Evolutionary conservation across 2,888 invertebrate species (phyloP).

Genomic region (Oscheius sp.): DNA sequence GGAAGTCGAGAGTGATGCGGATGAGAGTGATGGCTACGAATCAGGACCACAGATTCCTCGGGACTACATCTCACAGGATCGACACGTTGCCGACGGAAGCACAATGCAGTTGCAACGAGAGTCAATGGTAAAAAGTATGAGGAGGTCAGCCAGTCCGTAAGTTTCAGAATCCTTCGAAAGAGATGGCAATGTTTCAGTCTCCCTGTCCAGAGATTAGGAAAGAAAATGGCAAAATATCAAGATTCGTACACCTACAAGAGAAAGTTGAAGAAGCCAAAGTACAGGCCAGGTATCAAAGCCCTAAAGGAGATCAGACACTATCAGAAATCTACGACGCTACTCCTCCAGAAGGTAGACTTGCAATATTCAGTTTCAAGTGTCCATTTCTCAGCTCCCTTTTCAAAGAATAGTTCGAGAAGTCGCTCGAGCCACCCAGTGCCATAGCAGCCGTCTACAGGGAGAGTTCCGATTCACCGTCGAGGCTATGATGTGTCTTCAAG

Average conservation of each 20-base stretch:
- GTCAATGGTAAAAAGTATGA: neutral
- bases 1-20: slow-evolving; percentile 2
- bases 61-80: neutral
- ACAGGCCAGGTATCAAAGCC: slow-evolving; percentile 45
- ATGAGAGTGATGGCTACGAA: slow-evolving; percentile 14
- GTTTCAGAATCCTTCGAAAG: no score
- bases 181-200: no score
- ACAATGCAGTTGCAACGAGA: neutral
- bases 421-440: slow-evolving; percentile 15
- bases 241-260: neutral
- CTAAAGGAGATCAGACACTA: slow-evolving; percentile 48
- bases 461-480: slow-evolving; percentile 40
- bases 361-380: neutral
- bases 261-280: slow-evolving; percentile 15
- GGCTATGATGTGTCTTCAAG: slow-evolving; percentile 45
- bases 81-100: neutral
- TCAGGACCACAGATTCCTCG: slow-evolving; percentile 14
- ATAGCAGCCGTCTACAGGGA: neutral
- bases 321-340: slow-evolving; percentile 47
- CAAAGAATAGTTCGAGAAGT: slow-evolving; percentile 45
- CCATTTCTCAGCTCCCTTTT: slow-evolving; percentile 47
- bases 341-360: slow-evolving; percentile 41
- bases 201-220: no score
- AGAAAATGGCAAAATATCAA: no score
- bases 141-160: neutral